Evolutionary conservation across 2,113 vertebrate species (phyloP), one percentile per base, ranked within the genome.

Genomic region (Actenoides hombroni): DNA sequence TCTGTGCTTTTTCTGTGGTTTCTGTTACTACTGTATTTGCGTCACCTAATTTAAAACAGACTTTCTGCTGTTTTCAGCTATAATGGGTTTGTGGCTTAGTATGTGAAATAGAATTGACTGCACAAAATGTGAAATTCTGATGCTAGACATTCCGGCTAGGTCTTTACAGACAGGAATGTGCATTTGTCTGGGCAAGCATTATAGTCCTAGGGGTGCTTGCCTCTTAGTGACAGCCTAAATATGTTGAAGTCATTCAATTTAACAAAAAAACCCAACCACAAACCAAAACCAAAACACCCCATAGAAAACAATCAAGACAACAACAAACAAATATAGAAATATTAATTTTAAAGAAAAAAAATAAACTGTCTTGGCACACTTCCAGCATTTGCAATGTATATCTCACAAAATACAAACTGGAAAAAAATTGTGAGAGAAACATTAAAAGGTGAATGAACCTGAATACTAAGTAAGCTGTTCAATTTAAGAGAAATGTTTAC

Each of bases 161-260:
- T 91, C 94, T 94, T 97, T 97, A 97, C 91, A 97, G 97, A 97
- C 97, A 98, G 98, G 98, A 99, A 98, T 98, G 98, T 97, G 95
- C 96, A 81, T 98, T 97, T 97, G 98, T 98, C 98, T 98, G 96
- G 97, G 97, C 95, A 97, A 96, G 97, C 96, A 96, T 87, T 96
- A 71, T 89, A 95, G 94, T 96, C 92, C 94, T 96, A 97, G 67
- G 95, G 83, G 94, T 97, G 96, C 97, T 97, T 95, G 91, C 96
- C 94, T 96, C 84, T 94, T 85, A 73, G 93, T 97, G 94, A 96
- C 95, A 97, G 92, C 48, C 78, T 92, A 77, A 92, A 90, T 91
- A 91, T 81, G 59, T 13, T 88, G 81, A 96, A 92, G 40, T 88
- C 35, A 75, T 51, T 59, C 12, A 39, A 88, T 44, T 67, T 19